Evolutionary conservation across 2,113 vertebrate genomes (phyloP).

Genomic region (Antennarius striatus): DNA sequence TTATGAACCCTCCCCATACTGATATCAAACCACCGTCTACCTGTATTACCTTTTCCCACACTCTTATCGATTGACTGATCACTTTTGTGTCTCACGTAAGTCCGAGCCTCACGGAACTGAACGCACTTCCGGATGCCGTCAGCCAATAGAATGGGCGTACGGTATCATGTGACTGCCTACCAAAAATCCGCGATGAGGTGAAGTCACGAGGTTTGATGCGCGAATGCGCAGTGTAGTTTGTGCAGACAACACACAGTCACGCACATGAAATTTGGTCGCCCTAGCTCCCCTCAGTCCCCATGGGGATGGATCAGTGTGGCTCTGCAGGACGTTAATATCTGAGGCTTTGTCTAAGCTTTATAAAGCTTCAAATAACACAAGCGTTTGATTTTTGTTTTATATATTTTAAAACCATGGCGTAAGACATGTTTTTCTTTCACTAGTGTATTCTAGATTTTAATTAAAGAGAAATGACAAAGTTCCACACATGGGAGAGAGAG

Average conservation of each 20-base stretch:
- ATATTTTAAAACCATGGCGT: not conserved
- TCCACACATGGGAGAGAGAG: constrained; percentile 5
- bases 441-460: constrained; percentile 17
- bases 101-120: too few species aligned
- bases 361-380: not conserved
- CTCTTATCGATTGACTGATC: too few species aligned
- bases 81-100: too few species aligned
- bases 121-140: too few species aligned
- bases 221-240: not conserved
- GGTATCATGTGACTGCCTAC: too few species aligned
- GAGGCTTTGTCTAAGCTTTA: not conserved
- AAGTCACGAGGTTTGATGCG: too few species aligned
- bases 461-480: constrained; percentile 12
- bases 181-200: too few species aligned
- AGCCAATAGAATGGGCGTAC: too few species aligned
- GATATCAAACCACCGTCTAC: too few species aligned
- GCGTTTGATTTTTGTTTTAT: too few species aligned
- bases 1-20: too few species aligned
- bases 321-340: not conserved
- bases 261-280: constrained; percentile 10
- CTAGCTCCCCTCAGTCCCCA: constrained; percentile 11
- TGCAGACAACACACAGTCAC: constrained; percentile 4
- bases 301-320: constrained; percentile 14
- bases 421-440: constrained; percentile 1
- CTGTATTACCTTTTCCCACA: too few species aligned